Evolutionary conservation across 37 sponge, comb jelly and placozoan species (phyloP).

Genomic region (Halisarca cf. caerulea): DNA sequence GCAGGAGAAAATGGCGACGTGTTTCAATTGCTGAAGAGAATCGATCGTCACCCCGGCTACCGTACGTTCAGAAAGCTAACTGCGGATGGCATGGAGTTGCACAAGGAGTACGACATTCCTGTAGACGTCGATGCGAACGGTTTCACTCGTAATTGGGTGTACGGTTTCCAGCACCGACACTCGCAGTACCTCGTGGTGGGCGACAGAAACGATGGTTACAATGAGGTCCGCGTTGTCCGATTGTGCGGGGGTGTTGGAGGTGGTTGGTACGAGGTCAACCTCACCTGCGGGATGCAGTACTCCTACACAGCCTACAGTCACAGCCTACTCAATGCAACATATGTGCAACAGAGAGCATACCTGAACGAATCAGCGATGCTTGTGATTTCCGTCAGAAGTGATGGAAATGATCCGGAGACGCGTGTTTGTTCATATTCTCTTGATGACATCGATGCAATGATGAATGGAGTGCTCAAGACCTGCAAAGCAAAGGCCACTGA

Average conservation of each 20-base stretch:
- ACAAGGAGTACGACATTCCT: too few relatives aligned
- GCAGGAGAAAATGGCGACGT: too few relatives aligned
- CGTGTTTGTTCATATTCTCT: constrained; percentile 2
- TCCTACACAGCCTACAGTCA: constrained; percentile 2
- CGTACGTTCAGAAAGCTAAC: too few relatives aligned
- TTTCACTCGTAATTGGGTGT: not conserved
- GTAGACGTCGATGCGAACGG: not conserved
- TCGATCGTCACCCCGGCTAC: too few relatives aligned
- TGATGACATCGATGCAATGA: not conserved
- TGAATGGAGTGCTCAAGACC: not conserved
- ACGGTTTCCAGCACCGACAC: not conserved
- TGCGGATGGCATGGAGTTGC: too few relatives aligned
- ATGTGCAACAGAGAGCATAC: not conserved
- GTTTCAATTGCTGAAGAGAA: too few relatives aligned
- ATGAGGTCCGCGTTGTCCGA: not conserved
- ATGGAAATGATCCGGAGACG: not conserved
- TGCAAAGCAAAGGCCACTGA: not conserved
- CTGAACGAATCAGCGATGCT: not conserved
- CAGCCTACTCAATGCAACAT: not conserved
- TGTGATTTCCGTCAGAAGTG: not conserved
- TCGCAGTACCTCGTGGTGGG: not conserved
- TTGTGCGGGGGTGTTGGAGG: not conserved
- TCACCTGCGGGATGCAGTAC: not conserved
- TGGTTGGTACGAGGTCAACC: constrained; percentile 1
- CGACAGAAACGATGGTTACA: not conserved